Conservation (phyloP, 2,113 vertebrate genomes). For the Chauna torquata region DNA sequence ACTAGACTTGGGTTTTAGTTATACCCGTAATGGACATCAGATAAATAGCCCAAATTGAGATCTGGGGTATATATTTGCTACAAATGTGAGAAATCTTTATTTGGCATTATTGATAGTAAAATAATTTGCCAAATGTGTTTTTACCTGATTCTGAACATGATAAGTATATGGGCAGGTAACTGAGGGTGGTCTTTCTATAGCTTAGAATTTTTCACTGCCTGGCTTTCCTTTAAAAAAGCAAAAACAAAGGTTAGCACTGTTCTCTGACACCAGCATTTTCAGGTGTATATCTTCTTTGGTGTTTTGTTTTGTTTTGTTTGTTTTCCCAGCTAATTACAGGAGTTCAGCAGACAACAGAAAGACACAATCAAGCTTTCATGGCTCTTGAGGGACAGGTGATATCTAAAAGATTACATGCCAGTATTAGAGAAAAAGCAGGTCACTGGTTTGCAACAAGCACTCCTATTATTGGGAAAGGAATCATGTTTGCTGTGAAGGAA, state of each 20-base stretch:
- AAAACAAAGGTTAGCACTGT: background rate
- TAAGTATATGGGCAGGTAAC: fast-evolving
- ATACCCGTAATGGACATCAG: background rate
- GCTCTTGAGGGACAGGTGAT: constrained; percentile 95
- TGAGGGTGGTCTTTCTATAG: background rate
- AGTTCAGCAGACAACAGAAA: constrained; percentile 94
- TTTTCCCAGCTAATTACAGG: constrained; percentile 90
- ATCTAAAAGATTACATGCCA: constrained; percentile 86
- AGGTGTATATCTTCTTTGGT: background rate
- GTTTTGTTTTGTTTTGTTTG: constrained; percentile 19
- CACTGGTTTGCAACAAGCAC: constrained; percentile 96
- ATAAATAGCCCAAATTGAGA: background rate
- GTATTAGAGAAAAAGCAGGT: constrained; percentile 88
- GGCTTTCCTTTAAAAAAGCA: background rate
- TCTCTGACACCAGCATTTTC: background rate
- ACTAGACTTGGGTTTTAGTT: background rate
- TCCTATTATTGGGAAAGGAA: constrained; percentile 93
- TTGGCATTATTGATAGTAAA: background rate
- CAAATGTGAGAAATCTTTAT: background rate
- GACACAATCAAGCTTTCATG: constrained; percentile 97
- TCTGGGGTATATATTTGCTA: background rate
- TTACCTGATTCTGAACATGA: background rate
- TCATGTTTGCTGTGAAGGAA: constrained; percentile 96
- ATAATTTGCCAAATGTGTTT: background rate
- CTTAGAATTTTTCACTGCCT: background rate